Evolutionary conservation across 2,888 invertebrate genomes (phyloP).

Genomic region (Tipula helvola): DNA sequence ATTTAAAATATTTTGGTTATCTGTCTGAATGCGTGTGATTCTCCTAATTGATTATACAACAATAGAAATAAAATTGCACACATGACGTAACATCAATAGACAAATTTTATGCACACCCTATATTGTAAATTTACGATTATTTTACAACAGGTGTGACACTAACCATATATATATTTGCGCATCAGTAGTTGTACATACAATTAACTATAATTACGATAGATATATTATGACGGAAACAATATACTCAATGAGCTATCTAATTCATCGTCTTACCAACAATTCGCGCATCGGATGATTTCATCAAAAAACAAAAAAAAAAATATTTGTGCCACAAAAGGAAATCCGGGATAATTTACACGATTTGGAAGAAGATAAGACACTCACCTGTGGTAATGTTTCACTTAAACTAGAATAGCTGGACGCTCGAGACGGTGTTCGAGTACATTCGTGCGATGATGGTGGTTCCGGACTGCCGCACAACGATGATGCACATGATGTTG

Average conservation of each 20-base stretch:
- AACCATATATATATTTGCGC: not conserved
- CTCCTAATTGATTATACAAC: not conserved
- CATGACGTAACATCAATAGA: not conserved
- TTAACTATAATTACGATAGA: not conserved
- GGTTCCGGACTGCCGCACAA: constrained; percentile 52
- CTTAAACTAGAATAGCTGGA: constrained; percentile 52
- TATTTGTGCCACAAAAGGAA: not conserved
- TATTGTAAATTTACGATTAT: too few species aligned
- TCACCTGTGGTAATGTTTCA: constrained; percentile 41
- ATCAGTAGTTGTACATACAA: not conserved
- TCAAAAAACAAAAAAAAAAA: too few species aligned
- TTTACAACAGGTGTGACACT: not conserved
- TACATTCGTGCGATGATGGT: constrained; percentile 36
- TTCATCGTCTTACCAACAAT: not conserved
- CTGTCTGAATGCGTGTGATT: not conserved
- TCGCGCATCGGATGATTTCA: not conserved
- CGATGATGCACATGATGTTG: constrained; percentile 53
- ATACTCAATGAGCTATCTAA: not conserved
- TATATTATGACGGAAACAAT: not conserved
- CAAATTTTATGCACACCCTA: not conserved
- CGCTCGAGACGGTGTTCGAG: constrained; percentile 50
- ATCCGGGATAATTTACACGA: not conserved
- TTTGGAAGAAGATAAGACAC: not conserved
- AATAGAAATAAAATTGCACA: not conserved
- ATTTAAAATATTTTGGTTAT: not conserved